phyloP scores from a whole-genome alignment of 2,113 vertebrate genomes.

The Vombatus ursinus region DNA sequence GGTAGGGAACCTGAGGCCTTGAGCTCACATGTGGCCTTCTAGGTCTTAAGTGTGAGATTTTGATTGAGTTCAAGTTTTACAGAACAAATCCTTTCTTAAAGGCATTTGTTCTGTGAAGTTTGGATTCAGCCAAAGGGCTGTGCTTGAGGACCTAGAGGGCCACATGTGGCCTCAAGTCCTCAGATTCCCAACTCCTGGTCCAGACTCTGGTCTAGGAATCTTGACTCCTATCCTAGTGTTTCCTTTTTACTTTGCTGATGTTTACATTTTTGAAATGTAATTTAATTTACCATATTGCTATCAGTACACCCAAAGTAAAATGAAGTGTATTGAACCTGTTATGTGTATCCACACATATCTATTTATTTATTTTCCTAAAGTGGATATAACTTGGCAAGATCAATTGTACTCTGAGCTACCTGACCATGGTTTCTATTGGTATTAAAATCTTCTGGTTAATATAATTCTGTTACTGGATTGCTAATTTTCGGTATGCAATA shows the following conservation, averaged over 20 bases:
- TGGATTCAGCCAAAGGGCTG: no score
- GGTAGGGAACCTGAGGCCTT: no score
- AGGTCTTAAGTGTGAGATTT: no score
- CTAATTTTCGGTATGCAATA: conserved; percentile 14
- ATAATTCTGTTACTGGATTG: background rate
- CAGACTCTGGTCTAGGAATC: background rate
- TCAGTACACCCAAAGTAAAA: conserved; percentile 2
- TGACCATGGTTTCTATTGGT: conserved; percentile 24
- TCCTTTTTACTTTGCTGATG: background rate
- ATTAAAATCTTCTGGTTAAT: background rate
- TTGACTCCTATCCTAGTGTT: background rate
- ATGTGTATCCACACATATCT: background rate
- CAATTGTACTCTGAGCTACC: background rate
- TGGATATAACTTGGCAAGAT: background rate
- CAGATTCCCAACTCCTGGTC: no score
- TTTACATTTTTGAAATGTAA: background rate
- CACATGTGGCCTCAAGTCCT: no score
- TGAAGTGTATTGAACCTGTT: background rate
- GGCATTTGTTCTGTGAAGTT: no score
- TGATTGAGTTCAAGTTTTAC: no score
- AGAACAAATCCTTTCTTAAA: no score
- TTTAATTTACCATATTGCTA: conserved; percentile 3
- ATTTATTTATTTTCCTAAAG: background rate
- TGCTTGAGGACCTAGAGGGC: no score
- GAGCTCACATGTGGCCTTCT: no score